phyloP scores from a whole-genome alignment of 2,113 vertebrate genomes.

The Sinocyclocheilus anshuiensis region DNA sequence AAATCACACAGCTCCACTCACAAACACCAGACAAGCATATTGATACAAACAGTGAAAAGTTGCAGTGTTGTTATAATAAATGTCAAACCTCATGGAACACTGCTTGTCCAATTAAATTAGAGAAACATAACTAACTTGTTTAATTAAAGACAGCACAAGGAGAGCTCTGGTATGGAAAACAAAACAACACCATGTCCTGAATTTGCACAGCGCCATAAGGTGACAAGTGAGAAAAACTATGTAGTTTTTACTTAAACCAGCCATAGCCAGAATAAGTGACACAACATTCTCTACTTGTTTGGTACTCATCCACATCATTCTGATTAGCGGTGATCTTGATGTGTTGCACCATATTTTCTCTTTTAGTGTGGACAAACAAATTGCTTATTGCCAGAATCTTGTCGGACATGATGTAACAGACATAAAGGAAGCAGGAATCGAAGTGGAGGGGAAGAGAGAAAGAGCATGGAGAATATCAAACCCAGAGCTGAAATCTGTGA shows the following conservation, averaged over 20 bases:
- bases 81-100: neutral
- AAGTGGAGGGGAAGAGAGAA: constrained; percentile 9
- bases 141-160: neutral
- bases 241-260: neutral
- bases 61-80: neutral
- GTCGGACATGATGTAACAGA: neutral
- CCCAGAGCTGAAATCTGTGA: neutral
- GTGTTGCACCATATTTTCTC: neutral
- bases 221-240: neutral
- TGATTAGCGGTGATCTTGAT: neutral
- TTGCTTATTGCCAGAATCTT: neutral
- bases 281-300: neutral
- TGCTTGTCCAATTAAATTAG: constrained; percentile 13
- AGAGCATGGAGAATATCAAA: neutral
- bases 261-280: neutral
- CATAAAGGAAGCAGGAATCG: constrained; percentile 3
- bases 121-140: neutral
- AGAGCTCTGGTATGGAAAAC: neutral
- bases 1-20: neutral
- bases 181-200: neutral
- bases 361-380: constrained; percentile 1
- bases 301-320: constrained; percentile 1
- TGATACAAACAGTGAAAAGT: neutral
- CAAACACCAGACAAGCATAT: constrained; percentile 2
- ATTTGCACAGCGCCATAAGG: neutral